A percentile compares a stretch with the other conserved stretches of the same genome.
phyloP scores from a whole-genome alignment of 2,888 invertebrate genomes.

The Netelia virgata region DNA sequence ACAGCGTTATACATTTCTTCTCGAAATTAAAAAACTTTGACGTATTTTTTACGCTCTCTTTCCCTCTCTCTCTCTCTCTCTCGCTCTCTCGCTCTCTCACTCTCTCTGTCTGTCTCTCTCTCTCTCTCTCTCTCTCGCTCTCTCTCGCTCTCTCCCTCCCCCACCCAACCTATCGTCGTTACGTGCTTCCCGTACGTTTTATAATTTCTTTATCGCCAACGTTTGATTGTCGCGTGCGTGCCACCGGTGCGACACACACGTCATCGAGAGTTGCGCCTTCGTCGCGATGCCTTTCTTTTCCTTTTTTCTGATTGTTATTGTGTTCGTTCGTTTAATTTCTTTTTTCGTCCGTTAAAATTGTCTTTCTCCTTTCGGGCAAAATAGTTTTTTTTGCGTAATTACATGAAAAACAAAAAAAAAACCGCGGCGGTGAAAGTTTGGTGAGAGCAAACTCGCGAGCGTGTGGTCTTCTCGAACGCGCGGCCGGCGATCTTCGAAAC shows the following conservation, averaged over 20 bases:
- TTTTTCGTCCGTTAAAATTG: too few species aligned
- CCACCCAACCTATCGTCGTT: slow-evolving; percentile 17
- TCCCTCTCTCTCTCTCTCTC: slow-evolving; percentile 14
- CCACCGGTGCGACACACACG: slow-evolving; percentile 28
- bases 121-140: too few species aligned
- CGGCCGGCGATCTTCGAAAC: slow-evolving; percentile 1
- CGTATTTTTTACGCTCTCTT: neutral
- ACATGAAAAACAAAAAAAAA: slow-evolving; percentile 14
- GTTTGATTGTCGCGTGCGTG: slow-evolving; percentile 60
- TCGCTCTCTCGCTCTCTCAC: neutral
- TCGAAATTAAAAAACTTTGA: neutral
- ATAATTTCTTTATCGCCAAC: slow-evolving; percentile 44
- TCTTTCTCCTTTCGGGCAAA: neutral
- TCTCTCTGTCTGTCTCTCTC: too few species aligned
- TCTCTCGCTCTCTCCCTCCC: neutral
- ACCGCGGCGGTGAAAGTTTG: slow-evolving; percentile 7
- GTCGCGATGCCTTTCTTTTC: slow-evolving; percentile 1
- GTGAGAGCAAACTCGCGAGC: slow-evolving; percentile 23
- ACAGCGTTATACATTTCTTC: slow-evolving; percentile 36
- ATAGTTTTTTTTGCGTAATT: slow-evolving; percentile 35
- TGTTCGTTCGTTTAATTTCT: neutral
- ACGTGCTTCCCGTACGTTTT: slow-evolving; percentile 21
- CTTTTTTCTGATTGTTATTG: neutral
- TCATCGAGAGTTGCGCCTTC: neutral
- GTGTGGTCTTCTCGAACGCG: slow-evolving; percentile 28